These are phyloP conservation scores for Alviniconcha marisindica DNA, from an alignment of 1,140 invertebrate genomes.

Conservation along the genomic window DNA sequence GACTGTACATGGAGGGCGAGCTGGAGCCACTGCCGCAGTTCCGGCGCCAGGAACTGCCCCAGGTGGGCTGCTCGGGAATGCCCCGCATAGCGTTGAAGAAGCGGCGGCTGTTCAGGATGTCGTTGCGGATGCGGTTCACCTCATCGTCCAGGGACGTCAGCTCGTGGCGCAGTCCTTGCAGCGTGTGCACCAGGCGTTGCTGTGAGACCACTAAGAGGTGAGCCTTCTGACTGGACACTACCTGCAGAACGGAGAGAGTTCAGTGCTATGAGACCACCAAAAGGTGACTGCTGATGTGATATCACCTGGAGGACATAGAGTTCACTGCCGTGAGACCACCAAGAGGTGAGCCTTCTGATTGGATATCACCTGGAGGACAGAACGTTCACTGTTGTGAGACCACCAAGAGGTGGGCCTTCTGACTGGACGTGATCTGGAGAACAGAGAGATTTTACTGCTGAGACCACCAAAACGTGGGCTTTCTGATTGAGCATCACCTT, in stretches of 20 bases:
- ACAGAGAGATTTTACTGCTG: neutral
- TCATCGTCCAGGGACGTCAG: conserved; percentile 23
- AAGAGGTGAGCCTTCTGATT: no score
- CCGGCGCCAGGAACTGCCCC: conserved; percentile 1
- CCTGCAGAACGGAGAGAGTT: neutral
- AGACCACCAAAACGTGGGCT: neutral
- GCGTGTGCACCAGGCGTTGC: conserved; percentile 13
- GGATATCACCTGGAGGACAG: no score
- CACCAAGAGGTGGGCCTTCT: neutral
- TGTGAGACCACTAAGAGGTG: conserved; percentile 13
- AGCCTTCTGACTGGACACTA: conserved; percentile 5
- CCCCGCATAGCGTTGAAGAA: conserved; percentile 30
- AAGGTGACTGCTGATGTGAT: no score
- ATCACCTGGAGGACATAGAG: no score
- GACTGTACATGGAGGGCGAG: conserved; percentile 23
- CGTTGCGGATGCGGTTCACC: conserved; percentile 28
- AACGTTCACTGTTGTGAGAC: neutral
- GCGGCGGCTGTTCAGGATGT: conserved; percentile 28
- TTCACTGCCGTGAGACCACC: neutral
- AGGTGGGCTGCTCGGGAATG: neutral
- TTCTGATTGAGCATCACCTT: no score
- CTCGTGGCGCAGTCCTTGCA: conserved; percentile 21
- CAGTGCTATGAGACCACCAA: neutral
- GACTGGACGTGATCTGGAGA: neutral
- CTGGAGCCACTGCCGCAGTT: conserved; percentile 20